Percentiles rank a stretch among this genome's conserved stretches.
These are phyloP conservation scores for Crotalus viridis DNA, from an alignment of 2,113 vertebrate genomes.

Conservation along the genomic window DNA sequence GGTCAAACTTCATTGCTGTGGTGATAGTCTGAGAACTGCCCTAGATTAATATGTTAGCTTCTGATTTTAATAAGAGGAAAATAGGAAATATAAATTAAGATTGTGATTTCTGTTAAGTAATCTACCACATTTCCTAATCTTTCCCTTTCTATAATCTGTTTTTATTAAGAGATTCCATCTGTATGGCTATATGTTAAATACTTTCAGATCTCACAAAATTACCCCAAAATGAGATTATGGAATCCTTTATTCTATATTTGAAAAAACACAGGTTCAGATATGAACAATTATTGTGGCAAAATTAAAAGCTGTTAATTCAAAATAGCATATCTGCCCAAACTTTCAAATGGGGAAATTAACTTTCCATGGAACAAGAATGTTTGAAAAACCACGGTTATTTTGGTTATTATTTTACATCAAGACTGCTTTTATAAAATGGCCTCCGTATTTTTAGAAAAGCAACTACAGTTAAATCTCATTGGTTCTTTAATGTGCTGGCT, in stretches of 20 bases:
- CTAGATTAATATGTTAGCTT: neutral
- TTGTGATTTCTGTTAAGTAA: neutral
- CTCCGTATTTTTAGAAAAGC: too few species aligned
- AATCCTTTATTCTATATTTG: too few species aligned
- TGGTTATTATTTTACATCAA: neutral
- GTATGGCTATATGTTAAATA: too few species aligned
- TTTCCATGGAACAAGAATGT: neutral
- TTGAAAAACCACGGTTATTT: neutral
- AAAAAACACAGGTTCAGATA: too few species aligned
- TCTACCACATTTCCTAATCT: neutral
- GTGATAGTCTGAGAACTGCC: neutral
- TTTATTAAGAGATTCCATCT: too few species aligned
- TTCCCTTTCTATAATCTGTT: too few species aligned
- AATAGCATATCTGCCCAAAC: too few species aligned
- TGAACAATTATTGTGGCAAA: neutral
- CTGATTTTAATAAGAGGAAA: neutral
- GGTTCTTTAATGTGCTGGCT: conserved; percentile 4
- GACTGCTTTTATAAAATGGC: too few species aligned
- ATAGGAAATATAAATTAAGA: neutral
- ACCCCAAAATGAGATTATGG: too few species aligned
- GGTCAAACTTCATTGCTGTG: neutral
- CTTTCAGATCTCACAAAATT: too few species aligned
- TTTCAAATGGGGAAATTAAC: too few species aligned
- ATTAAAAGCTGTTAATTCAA: conserved; percentile 1
- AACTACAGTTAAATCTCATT: neutral